Evolutionary conservation across 2,888 invertebrate species (phyloP).

Genomic region (Erebia ligea): DNA sequence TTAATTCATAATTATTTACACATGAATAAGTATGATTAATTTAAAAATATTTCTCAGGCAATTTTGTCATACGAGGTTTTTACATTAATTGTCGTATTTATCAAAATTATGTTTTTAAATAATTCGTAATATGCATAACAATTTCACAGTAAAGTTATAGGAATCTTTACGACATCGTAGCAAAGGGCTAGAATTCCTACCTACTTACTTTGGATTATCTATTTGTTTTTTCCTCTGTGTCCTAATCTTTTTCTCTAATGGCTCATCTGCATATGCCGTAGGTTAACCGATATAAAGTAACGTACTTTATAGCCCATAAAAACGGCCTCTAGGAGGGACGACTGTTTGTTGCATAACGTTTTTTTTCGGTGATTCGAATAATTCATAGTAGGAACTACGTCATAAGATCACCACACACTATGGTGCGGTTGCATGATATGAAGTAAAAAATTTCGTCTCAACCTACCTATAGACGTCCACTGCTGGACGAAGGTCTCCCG

Average conservation of each 20-base stretch:
- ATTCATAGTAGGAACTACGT: neutral
- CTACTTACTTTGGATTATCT: neutral
- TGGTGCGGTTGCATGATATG: too few relatives aligned
- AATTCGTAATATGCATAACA: neutral
- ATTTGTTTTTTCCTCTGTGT: neutral
- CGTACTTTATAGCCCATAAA: constrained; percentile 4
- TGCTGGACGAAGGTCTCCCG: too few relatives aligned
- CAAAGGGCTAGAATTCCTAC: neutral
- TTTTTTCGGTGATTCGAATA: neutral
- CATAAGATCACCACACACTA: neutral
- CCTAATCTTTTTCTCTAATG: neutral
- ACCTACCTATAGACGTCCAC: too few relatives aligned
- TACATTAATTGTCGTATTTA: too few relatives aligned
- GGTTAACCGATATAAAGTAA: neutral
- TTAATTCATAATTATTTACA: too few relatives aligned
- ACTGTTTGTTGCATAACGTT: constrained; percentile 1
- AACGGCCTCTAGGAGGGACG: constrained; percentile 6
- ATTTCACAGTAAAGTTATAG: neutral
- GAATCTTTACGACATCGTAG: neutral
- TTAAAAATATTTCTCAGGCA: neutral
- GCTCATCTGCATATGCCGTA: constrained; percentile 10
- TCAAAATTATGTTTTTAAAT: neutral
- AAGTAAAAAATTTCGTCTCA: too few relatives aligned
- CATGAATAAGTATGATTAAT: too few relatives aligned
- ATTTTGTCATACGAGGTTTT: too few relatives aligned